These are phyloP conservation scores for Pseudococcus longispinus DNA, from an alignment of 2,888 invertebrate species.

Conservation along the genomic window DNA sequence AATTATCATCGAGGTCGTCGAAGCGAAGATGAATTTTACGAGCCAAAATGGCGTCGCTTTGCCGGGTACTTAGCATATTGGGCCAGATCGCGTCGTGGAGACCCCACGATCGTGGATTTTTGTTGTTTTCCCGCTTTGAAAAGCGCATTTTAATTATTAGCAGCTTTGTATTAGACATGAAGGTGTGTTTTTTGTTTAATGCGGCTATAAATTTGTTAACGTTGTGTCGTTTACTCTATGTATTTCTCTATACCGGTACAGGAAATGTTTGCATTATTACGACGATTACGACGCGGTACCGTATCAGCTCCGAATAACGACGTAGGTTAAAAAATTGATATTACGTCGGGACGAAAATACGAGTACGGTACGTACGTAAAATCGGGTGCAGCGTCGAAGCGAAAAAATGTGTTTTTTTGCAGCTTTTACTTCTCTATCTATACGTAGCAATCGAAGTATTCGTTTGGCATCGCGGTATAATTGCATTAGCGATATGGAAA, in stretches of 20 bases:
- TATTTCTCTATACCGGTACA: neutral
- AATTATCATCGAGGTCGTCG: neutral
- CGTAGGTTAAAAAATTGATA: neutral
- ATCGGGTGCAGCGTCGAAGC: neutral
- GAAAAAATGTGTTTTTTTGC: conserved; percentile 18
- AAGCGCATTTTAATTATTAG: conserved; percentile 41
- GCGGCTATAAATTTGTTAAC: neutral
- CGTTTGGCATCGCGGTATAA: neutral
- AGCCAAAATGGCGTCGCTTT: neutral
- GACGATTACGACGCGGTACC: neutral
- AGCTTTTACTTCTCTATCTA: neutral
- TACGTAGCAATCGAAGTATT: neutral
- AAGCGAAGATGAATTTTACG: neutral
- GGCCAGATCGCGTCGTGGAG: neutral
- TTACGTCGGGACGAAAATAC: neutral
- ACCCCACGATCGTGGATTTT: neutral
- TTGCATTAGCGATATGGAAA: neutral
- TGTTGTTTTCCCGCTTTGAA: conserved; percentile 13
- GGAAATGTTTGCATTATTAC: conserved; percentile 23
- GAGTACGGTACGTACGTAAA: too few relatives aligned
- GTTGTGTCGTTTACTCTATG: neutral
- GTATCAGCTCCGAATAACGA: neutral
- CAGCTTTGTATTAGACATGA: conserved; percentile 4
- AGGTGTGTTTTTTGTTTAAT: conserved; percentile 15
- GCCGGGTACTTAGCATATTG: neutral